Conservation (phyloP, 2,797 vertebrate genomes). For the Myoxocephalus aenaeus region DNA sequence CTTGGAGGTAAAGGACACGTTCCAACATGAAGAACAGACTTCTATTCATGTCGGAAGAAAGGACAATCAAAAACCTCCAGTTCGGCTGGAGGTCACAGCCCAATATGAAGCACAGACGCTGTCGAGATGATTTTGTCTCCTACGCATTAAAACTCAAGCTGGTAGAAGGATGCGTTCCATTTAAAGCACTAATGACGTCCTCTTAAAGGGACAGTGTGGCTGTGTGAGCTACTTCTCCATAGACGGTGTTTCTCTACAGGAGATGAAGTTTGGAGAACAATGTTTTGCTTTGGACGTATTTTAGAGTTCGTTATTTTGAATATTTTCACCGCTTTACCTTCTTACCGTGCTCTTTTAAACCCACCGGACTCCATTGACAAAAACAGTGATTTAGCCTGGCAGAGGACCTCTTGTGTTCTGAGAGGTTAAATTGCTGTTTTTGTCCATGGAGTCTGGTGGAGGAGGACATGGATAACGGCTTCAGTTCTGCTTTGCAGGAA, state of each 20-base stretch:
- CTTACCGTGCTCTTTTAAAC: too few relatives aligned
- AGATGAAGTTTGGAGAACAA: too few relatives aligned
- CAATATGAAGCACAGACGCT: neutral
- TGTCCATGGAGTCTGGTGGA: neutral
- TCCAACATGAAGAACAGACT: conserved; percentile 1
- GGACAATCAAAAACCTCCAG: neutral
- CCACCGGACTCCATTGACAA: neutral
- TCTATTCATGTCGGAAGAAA: neutral
- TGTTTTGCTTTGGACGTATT: too few relatives aligned
- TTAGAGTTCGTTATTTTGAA: too few relatives aligned
- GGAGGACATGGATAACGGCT: neutral
- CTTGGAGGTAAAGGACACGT: neutral
- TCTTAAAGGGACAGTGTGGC: neutral
- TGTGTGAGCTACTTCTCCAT: too few relatives aligned
- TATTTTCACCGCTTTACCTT: too few relatives aligned
- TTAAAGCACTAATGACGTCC: neutral
- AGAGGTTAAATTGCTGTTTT: too few relatives aligned
- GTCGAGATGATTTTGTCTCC: neutral
- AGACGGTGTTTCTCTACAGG: too few relatives aligned
- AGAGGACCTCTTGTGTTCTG: too few relatives aligned
- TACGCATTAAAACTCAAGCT: too few relatives aligned
- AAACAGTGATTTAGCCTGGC: neutral
- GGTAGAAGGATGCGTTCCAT: neutral
- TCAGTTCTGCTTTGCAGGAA: too few relatives aligned
- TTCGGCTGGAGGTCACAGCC: neutral